Conservation (phyloP, 2,113 vertebrate genomes). For the Gracilinanus agilis region DNA sequence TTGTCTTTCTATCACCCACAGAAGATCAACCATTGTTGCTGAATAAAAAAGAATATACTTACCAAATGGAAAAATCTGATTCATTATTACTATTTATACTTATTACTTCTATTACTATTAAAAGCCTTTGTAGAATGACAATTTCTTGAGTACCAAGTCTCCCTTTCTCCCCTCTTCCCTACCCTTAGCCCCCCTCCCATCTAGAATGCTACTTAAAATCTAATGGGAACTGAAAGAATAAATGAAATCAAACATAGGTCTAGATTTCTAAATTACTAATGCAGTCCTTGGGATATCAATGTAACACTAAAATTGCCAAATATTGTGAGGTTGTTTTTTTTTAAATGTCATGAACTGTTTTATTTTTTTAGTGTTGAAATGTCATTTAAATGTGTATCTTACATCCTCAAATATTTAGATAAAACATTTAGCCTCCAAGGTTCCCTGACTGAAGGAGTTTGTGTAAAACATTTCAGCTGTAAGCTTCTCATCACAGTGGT, state of each 20-base stretch:
- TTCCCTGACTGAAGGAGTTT: not conserved
- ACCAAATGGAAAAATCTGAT: not conserved
- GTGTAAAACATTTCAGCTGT: conserved; percentile 16
- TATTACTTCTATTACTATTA: not conserved
- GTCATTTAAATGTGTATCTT: not conserved
- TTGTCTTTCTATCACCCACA: not conserved
- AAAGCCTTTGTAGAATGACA: not conserved
- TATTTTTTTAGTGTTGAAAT: not conserved
- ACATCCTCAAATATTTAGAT: not conserved
- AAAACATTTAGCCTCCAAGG: not conserved
- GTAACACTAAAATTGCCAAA: not conserved
- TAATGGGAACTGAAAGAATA: not conserved
- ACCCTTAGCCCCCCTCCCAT: too few relatives aligned
- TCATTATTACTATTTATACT: not conserved
- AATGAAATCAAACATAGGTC: not conserved
- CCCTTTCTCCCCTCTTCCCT: not conserved
- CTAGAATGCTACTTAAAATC: not conserved
- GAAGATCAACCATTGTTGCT: not conserved
- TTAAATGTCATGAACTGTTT: not conserved
- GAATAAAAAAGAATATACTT: not conserved
- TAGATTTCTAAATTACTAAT: not conserved
- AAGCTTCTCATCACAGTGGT: not conserved
- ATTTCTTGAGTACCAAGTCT: not conserved
- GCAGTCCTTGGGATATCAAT: not conserved
- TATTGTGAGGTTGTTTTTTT: not conserved